Evolutionary conservation across 2,113 vertebrate genomes (phyloP).

Genomic region (Cyanistes caeruleus): DNA sequence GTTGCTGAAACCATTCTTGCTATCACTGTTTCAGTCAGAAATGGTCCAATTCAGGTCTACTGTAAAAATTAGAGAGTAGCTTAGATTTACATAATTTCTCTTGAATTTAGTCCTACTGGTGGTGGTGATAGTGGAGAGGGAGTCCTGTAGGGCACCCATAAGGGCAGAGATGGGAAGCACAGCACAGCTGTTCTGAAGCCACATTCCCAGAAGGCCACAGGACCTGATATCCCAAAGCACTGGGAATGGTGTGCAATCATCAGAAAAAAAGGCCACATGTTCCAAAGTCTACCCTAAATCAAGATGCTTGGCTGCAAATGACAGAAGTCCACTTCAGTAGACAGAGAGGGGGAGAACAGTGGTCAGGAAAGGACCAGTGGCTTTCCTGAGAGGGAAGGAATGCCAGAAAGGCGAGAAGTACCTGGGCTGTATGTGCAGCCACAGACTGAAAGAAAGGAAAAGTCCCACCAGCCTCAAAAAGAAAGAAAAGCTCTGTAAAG

Average conservation of each 20-base stretch:
- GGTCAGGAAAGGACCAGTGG: neutral
- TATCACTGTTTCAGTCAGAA: neutral
- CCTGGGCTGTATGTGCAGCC: neutral
- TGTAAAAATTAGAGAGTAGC: neutral
- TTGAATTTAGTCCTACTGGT: neutral
- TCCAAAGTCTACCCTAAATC: neutral
- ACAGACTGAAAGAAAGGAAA: neutral
- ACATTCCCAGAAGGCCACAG: neutral
- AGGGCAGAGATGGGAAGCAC: neutral
- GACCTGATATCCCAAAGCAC: neutral
- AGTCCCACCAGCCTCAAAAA: neutral
- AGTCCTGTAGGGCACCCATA: neutral
- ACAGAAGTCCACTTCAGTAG: neutral
- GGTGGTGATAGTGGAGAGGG: neutral
- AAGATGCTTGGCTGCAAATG: neutral
- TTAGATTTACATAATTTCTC: neutral
- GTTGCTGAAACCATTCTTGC: conserved; percentile 22
- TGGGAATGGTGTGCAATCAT: neutral
- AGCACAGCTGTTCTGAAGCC: neutral
- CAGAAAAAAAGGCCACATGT: neutral
- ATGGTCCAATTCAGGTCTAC: neutral
- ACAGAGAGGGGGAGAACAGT: neutral
- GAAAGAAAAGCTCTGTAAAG: neutral
- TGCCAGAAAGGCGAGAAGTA: neutral
- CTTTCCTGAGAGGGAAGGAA: neutral